Base-by-base conservation (phyloP, 2,113 vertebrate species). In the Sinosuthora webbiana region DNA sequence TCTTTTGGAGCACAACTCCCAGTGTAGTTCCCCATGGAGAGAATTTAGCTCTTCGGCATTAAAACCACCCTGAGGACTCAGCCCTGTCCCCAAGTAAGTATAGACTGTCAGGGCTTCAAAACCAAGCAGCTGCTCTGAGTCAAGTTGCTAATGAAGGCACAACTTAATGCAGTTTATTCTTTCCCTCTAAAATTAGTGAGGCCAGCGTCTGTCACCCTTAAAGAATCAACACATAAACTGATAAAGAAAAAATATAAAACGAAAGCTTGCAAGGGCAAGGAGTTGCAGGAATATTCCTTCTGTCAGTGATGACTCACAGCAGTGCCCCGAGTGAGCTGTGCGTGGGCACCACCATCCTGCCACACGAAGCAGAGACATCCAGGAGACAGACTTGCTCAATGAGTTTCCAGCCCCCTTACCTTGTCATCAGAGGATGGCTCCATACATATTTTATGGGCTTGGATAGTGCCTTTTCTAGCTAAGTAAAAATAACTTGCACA, bases 281-380 rank as follows among this genome's bases (percentile, higher is more conserved):
- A 93, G 53, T 35, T 80, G 24, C 22, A 9, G 35, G 27, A 24
- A 10, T 31, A 44, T 77, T 83, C n/a, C 19, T 64, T 56, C 41
- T 28, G 4, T 28, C 89, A 41, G 28, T 0, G 0, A 15, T 79
- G 79, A 81, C 25, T 79, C 63, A 49, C 49, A 56, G 19, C 53
- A 64, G 33, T 0, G 0, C 27, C 19, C 30, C 0, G 1, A 59
- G 50, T 3, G 19, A 78, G 28, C 11, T 1, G 11, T 63, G 53
- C 0, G 8, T 70, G 56, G 56, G 56, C 21, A 62, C 22, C 57
- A 5, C 35, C 41, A 24, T 22, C 55, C 42, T 63, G 47, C 20
- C 25, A 25, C 2, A 2, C 0, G 10, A 21, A 55, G 39, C n/a
- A 86, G 25, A 55, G 21, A 23, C 12, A 52, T 15, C 44, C 50